Percentiles rank a stretch among this genome's conserved stretches.
Evolutionary conservation across 2,797 vertebrate genomes (phyloP).

Genomic region (Remorina albescens): DNA sequence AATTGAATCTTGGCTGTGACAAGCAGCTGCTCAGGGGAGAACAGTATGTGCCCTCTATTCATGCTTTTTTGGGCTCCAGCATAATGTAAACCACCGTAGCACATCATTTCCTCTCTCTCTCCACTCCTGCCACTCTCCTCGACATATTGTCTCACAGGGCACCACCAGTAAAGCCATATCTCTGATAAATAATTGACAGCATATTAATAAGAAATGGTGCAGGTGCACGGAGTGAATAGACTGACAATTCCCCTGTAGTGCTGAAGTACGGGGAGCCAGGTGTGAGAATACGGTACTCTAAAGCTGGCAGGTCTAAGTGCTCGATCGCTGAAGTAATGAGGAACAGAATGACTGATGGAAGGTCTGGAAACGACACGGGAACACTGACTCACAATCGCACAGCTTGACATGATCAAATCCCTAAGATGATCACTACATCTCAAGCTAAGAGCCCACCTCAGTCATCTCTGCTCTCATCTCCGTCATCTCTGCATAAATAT

Average conservation of each 20-base stretch:
- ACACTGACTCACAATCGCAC: constrained; percentile 21
- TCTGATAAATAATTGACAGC: constrained; percentile 19
- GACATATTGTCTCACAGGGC: not conserved
- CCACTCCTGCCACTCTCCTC: not conserved
- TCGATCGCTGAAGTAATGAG: constrained; percentile 31
- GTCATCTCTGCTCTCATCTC: not conserved
- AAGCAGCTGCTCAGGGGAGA: constrained; percentile 15
- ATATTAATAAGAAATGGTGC: not conserved
- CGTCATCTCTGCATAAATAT: constrained; percentile 43
- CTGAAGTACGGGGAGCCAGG: not conserved
- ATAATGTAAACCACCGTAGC: not conserved
- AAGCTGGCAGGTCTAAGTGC: constrained; percentile 12
- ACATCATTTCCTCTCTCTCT: not conserved
- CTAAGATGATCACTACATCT: constrained; percentile 24
- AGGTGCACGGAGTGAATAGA: not conserved
- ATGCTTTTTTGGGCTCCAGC: constrained; percentile 29
- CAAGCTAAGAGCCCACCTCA: constrained; percentile 23
- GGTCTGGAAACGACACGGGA: constrained; percentile 27
- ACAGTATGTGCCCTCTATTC: not conserved
- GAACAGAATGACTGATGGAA: constrained; percentile 40
- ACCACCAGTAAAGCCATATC: not conserved
- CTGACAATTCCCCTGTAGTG: not conserved
- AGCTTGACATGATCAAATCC: constrained; percentile 27
- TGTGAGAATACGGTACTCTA: not conserved
- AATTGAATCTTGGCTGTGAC: constrained; percentile 33